Base-by-base conservation (phyloP, 2,888 invertebrate genomes). In the Andrena camellia region DNA sequence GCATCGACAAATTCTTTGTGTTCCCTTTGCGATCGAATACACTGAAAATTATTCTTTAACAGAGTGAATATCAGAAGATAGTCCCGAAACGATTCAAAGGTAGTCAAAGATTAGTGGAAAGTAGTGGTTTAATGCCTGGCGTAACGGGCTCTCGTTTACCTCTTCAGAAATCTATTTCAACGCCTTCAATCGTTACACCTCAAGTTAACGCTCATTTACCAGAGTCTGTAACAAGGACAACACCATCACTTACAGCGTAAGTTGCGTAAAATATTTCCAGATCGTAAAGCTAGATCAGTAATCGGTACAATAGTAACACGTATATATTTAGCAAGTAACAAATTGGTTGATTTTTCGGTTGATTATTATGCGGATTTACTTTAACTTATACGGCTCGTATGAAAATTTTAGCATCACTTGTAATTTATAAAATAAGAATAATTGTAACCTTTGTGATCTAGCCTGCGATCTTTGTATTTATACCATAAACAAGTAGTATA, bases 141-240 rank as follows among this genome's bases (percentile, higher is more conserved):
- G 94, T 94, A 96, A 90, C 96, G 95, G 87, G 96, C 69, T 91
- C 96, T 71, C 95, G 97, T 29, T 95, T 98, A 90, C 97, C 98
- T 77, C 95, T 98, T 70, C 98, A 98, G 94, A 98, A 98, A 95
- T 98, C 98, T 69, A 97, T 98, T 78, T 98, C 98, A 23, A 98
- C 98, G 70, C 98, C 98, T 68, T 98, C 98, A 87, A 98, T 98
- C 83, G 97, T 98, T 68, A 97, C 97, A 48, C 95, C 96, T 84
- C 95, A 96, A 83, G 94, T 96, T 83, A 96, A 96, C 88, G 94
- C 96, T 88, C 95, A 95, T 86, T 96, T 96, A 91, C 94, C 96
- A 91, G 94, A 93, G 90, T 89, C 91, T 90, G 93, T 93, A 73
- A 92, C 94, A 63, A 93, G 95, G 80, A 94, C 94, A 20, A 94